Evolutionary conservation across 1,140 invertebrate genomes (phyloP).

Genomic region (Hermetia illucens): DNA sequence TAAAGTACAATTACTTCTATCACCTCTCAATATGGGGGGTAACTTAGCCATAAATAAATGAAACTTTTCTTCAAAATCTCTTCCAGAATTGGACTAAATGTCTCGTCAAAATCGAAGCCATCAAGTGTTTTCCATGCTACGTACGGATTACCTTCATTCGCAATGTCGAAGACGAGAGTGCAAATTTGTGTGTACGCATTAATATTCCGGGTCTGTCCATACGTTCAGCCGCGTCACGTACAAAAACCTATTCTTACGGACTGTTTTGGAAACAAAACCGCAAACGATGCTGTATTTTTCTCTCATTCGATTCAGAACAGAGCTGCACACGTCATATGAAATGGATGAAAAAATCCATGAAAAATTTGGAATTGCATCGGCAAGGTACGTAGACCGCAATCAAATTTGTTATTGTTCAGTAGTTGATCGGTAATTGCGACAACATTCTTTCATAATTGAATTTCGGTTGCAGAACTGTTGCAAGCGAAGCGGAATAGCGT

Average conservation of each 20-base stretch:
- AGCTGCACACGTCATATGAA: constrained; percentile 25
- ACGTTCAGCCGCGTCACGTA: constrained; percentile 21
- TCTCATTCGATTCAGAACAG: constrained; percentile 22
- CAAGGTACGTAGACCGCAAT: no score
- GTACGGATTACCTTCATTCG: constrained; percentile 20
- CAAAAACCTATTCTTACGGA: constrained; percentile 24
- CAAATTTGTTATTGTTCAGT: no score
- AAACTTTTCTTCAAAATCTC: no score
- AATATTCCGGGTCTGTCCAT: constrained; percentile 25
- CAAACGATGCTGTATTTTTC: constrained; percentile 25
- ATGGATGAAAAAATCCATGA: constrained; percentile 29
- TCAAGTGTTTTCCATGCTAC: constrained; percentile 28
- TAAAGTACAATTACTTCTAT: no score
- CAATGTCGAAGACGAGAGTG: constrained; percentile 5
- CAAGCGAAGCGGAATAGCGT: neutral
- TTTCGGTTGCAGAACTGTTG: constrained; percentile 8
- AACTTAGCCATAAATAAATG: no score
- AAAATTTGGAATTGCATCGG: constrained; percentile 25
- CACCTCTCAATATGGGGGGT: no score
- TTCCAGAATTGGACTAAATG: constrained; percentile 20
- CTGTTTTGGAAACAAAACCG: constrained; percentile 29
- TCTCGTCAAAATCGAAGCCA: constrained; percentile 27
- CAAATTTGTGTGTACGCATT: constrained; percentile 16
- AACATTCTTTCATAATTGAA: no score
- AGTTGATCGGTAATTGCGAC: no score